Conservation (phyloP, 2,888 invertebrate species). For the Ptychoptera contaminata region DNA sequence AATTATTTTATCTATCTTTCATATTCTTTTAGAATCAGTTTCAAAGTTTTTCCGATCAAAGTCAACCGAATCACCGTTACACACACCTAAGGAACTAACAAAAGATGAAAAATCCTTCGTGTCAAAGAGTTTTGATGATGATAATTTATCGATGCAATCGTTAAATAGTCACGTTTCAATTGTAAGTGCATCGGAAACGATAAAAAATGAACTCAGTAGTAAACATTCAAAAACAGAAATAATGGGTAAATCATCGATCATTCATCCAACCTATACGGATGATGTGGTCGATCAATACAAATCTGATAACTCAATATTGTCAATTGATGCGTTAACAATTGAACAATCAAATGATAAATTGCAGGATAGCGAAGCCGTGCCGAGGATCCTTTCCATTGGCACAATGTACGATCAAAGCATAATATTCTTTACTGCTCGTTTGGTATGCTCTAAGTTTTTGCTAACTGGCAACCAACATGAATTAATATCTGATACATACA, state of each 20-base stretch:
- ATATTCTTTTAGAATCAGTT: conserved; percentile 4
- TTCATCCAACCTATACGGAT: neutral
- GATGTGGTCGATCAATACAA: conserved; percentile 6
- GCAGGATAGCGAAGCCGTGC: conserved; percentile 8
- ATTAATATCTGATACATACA: conserved; percentile 53
- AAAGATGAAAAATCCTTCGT: conserved; percentile 1
- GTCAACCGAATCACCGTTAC: conserved; percentile 1
- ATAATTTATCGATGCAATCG: conserved; percentile 26
- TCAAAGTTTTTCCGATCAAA: conserved; percentile 9
- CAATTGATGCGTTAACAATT: neutral
- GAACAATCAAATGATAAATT: no score
- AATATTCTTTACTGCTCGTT: conserved; percentile 25
- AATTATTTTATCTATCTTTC: neutral
- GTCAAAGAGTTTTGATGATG: conserved; percentile 10
- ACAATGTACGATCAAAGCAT: conserved; percentile 26
- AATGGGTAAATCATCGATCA: neutral
- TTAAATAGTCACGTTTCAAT: conserved; percentile 3
- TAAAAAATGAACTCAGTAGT: neutral
- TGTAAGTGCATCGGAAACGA: neutral
- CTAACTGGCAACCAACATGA: conserved; percentile 32
- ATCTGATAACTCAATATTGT: conserved; percentile 5
- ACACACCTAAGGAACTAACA: neutral
- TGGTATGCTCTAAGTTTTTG: conserved; percentile 26
- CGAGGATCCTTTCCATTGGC: conserved; percentile 20
- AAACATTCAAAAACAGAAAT: no score